Evolutionary conservation across 2,113 vertebrate species (phyloP), one percentile per base, ranked within the genome.

Genomic region (Hemiscyllium ocellatum): DNA sequence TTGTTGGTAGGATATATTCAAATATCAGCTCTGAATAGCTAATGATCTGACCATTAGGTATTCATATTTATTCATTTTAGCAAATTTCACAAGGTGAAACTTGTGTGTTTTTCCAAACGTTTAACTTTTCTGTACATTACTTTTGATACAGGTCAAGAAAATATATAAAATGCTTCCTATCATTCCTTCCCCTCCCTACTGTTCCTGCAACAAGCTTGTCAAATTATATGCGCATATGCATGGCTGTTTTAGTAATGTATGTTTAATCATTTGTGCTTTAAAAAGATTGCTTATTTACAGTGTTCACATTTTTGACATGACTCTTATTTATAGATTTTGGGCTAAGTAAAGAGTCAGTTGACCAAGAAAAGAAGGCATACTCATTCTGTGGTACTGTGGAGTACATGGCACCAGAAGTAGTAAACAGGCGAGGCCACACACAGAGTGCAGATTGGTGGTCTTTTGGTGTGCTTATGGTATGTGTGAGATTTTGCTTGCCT

Each of bases 361-460:
- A 99, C 97, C 98, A 98, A 97, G 99, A 99, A 97, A 99, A 99
- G 97, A 99, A 99, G 97, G 98, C 99, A 4, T 99, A 99, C 97
- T 99, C 99, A 96, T 99, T 99, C 98, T 99, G 99, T 98, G 99
- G 99, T 98, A 99, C 99, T 97, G 99, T 99, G 97, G 99, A 99
- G 96, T 99, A 99, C 97, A 99, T 99, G 99, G 98, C 99, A 97
- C 99, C 99, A 96, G 99, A 99, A 98, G 99, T 99, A 96, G 99
- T 99, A 97, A 99, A 99, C 98, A 98, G 99, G 97, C 97, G 98
- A 98, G 99, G 99, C 97, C 99, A 99, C 98, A 99, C 99, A 85
- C 99, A 99, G 97, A 99, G 99, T 97, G 99, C 99, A 22, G 99
- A 99, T 97, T 99, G 99, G 99, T 99, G 99, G 99, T 99, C 99